Percentiles rank a stretch among this genome's conserved stretches.
These are phyloP conservation scores for Trisateles emortualis DNA, from an alignment of 2,888 invertebrate species.

Conservation along the genomic window DNA sequence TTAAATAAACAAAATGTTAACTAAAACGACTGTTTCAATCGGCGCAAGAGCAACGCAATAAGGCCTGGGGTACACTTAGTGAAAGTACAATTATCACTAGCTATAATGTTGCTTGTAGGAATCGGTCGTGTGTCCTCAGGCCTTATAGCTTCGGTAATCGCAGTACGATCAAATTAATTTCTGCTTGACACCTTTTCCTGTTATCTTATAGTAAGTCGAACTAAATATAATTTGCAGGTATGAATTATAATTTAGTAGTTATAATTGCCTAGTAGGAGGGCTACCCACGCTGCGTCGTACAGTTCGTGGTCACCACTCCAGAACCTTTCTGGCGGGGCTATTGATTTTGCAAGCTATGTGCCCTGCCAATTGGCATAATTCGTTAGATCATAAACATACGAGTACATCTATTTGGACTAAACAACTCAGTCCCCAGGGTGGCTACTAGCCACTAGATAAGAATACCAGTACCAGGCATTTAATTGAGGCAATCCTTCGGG, in stretches of 20 bases:
- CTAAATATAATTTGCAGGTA: conserved; percentile 1
- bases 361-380: no score
- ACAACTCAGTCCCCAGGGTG: no score
- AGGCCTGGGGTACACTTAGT: conserved; percentile 36
- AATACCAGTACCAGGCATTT: no score
- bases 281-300: no score
- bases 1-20: conserved; percentile 41
- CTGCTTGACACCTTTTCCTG: conserved; percentile 53
- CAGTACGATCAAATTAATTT: conserved; percentile 54
- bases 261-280: not conserved
- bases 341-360: no score
- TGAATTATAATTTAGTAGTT: conserved; percentile 1
- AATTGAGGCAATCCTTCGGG: no score
- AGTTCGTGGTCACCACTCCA: no score
- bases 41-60: conserved; percentile 38
- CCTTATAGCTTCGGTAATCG: conserved; percentile 49
- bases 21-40: conserved; percentile 41
- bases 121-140: conserved; percentile 45
- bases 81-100: conserved; percentile 57
- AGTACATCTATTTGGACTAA: no score
- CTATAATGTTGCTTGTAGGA: conserved; percentile 31
- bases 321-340: no score
- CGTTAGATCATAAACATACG: no score
- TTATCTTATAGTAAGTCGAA: conserved; percentile 30
- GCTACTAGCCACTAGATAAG: no score